phyloP scores from a whole-genome alignment of 2,797 vertebrate species.

The Pteronotus mesoamericanus region DNA sequence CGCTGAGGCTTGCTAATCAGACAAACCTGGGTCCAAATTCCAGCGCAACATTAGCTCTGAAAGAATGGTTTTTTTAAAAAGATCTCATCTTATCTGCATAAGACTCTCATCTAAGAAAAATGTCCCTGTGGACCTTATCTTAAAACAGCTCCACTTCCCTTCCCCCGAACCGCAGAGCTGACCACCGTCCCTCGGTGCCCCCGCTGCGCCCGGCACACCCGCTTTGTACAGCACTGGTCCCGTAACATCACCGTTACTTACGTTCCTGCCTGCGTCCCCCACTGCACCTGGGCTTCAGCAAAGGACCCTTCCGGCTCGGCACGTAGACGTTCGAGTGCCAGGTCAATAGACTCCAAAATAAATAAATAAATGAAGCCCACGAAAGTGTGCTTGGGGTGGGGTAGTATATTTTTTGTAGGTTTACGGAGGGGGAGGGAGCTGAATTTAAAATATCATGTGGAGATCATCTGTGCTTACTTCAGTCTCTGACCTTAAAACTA shows the following conservation, averaged over 20 bases:
- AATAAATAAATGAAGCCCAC: slow-evolving; percentile 26
- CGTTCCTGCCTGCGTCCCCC: neutral
- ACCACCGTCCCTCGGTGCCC: no score
- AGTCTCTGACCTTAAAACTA: neutral
- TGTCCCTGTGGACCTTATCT: neutral
- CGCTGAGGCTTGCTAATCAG: neutral
- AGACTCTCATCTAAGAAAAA: neutral
- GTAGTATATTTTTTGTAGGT: neutral
- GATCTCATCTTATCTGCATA: neutral
- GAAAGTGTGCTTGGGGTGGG: neutral
- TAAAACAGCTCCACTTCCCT: neutral
- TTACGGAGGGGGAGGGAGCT: neutral
- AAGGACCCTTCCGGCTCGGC: no score
- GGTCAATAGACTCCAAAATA: slow-evolving; percentile 18
- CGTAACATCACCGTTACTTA: no score
- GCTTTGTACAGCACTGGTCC: neutral
- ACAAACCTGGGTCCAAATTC: slow-evolving; percentile 23
- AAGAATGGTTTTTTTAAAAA: neutral
- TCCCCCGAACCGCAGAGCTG: neutral
- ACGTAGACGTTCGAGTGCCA: neutral
- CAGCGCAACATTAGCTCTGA: neutral
- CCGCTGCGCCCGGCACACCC: neutral
- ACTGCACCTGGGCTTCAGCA: neutral
- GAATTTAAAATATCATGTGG: neutral
- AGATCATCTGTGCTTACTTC: neutral